Base-by-base conservation (phyloP, 2,888 invertebrate species). In the Fragum sueziense region DNA sequence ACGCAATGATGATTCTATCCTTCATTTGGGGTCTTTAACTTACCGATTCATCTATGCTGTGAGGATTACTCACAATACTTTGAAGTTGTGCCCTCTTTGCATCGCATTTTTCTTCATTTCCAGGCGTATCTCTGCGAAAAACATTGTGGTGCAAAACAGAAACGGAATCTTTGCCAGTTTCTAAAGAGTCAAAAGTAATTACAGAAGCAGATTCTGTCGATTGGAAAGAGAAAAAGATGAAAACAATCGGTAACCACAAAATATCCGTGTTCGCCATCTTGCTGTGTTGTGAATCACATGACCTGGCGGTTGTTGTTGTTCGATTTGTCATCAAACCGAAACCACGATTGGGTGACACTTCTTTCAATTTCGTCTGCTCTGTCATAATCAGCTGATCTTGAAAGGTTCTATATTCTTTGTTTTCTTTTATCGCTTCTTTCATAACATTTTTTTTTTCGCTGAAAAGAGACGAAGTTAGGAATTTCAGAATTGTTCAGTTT, bases 231-330 rank as follows among this genome's bases (percentile, higher is more conserved):
- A 54, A 33, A 9, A n/a, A 22, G n/a, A 54, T 25, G 20, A 29
- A 34, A 34, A 54, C n/a, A 34, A 29, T 17, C 9, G 33, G 22
- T 14, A 52, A 70, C 22, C 70, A 25, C 25, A 2, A 74, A 65
- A 74, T 17, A 74, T 76, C 76, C 76, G 59, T 76, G 25, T 71
- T 51, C 76, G 82, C 79, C 82, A 82, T 82, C 76, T 79, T 82
- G 82, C 61, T 82, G 78, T 79, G 82, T 82, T 79, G 73, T 82
- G 70, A 34, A 67, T 78, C 78, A 78, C 74, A 74, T 78, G 78
- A 78, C 71, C 70, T 1, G 34, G 68, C 54, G 37, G 65, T 65
- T 65, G 41, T 65, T 65, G 65, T 65, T n/a, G 34, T 41, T 20
- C 7, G 27, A 27, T 57, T 57, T 27, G 57, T 57, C 57, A 57